These are phyloP conservation scores for Tangara arthus DNA, from an alignment of 2,797 vertebrate species.

Conservation along the genomic window DNA sequence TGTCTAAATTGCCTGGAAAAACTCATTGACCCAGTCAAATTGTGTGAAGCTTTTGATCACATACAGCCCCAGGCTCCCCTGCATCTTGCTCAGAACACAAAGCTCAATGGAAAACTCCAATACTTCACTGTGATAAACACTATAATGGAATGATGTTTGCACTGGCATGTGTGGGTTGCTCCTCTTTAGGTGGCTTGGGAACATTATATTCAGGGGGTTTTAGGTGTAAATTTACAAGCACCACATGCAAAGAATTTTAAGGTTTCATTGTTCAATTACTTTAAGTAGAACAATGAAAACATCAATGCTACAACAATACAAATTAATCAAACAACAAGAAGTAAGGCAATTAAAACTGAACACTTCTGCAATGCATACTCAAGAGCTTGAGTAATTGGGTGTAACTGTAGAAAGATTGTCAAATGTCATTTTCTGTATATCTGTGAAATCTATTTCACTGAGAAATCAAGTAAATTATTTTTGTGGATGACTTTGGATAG, in stretches of 20 bases:
- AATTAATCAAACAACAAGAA: slow-evolving; percentile 46
- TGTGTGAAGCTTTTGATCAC: not conserved
- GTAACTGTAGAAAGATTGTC: not conserved
- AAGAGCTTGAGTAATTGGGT: not conserved
- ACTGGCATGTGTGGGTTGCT: slow-evolving; percentile 22
- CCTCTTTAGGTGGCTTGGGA: slow-evolving; percentile 41
- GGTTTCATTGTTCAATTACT: slow-evolving; percentile 30
- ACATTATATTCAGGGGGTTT: not conserved
- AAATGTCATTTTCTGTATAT: not conserved
- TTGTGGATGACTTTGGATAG: not conserved
- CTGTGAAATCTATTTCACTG: not conserved
- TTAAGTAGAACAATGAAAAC: slow-evolving; percentile 8
- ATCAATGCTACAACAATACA: not conserved
- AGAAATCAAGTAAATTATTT: not conserved
- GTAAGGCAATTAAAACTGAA: slow-evolving; percentile 22
- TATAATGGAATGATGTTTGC: slow-evolving; percentile 53
- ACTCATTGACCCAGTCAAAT: slow-evolving; percentile 6
- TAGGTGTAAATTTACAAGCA: slow-evolving; percentile 28
- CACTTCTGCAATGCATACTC: slow-evolving; percentile 4
- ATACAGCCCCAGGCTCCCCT: not conserved
- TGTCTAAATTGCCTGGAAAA: slow-evolving; percentile 19
- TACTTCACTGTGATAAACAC: slow-evolving; percentile 59
- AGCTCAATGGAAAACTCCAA: not conserved
- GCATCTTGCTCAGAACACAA: slow-evolving; percentile 17
- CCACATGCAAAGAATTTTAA: not conserved